Evolutionary conservation across 2,113 vertebrate genomes (phyloP).

Genomic region (Vidua chalybeata): DNA sequence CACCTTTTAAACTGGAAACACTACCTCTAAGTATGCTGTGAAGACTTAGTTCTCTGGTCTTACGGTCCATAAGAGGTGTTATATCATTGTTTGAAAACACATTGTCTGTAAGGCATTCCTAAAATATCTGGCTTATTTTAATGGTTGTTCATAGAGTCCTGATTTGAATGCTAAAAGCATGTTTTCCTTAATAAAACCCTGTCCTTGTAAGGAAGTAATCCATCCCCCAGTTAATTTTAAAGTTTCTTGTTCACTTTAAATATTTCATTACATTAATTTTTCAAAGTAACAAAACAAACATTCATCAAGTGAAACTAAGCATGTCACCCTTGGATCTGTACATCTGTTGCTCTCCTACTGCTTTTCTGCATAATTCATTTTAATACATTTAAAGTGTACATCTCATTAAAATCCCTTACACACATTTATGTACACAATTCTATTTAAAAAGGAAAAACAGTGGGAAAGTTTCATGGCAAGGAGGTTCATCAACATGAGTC

Average conservation of each 20-base stretch:
- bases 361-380: slow-evolving; percentile 80
- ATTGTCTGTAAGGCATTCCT: not conserved
- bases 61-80: not conserved
- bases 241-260: slow-evolving; percentile 75
- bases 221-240: slow-evolving; percentile 67
- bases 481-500: not conserved
- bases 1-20: not conserved
- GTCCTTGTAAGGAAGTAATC: slow-evolving; percentile 43
- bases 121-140: not conserved
- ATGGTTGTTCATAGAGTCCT: not conserved
- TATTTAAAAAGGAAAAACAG: slow-evolving; percentile 26
- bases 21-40: not conserved
- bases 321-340: slow-evolving; percentile 73
- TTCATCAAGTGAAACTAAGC: slow-evolving; percentile 82
- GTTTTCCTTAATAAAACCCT: slow-evolving; percentile 27
- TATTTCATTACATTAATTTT: slow-evolving; percentile 83
- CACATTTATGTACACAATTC: slow-evolving; percentile 55
- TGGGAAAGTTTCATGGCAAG: not conserved
- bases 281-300: slow-evolving; percentile 80
- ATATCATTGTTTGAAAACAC: not conserved
- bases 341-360: slow-evolving; percentile 76
- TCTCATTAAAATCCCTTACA: slow-evolving; percentile 66
- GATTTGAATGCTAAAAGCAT: slow-evolving; percentile 32
- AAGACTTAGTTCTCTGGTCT: not conserved
- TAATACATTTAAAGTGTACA: slow-evolving; percentile 72